Percentiles rank a stretch among this genome's conserved stretches.
phyloP scores from a whole-genome alignment of 2,888 invertebrate species.

The Amiota communis region DNA sequence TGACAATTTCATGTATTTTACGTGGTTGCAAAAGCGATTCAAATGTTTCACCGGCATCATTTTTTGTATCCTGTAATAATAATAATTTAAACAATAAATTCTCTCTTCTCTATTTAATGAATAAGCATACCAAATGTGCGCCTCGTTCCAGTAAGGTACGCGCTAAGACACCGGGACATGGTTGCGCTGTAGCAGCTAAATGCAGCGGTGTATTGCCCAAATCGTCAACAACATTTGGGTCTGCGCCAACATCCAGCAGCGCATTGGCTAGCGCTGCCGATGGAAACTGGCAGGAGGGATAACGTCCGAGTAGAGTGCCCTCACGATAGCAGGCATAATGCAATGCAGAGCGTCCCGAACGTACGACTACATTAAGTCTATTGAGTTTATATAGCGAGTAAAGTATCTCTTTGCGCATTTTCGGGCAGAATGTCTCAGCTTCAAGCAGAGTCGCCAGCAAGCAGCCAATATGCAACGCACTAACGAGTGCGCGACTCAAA shows the following conservation, averaged over 20 bases:
- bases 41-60: slow-evolving; percentile 84
- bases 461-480: slow-evolving; percentile 88
- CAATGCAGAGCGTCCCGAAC: slow-evolving; percentile 81
- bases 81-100: neutral
- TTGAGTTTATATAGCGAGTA: slow-evolving; percentile 85
- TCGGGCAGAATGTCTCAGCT: slow-evolving; percentile 75
- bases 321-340: slow-evolving; percentile 91
- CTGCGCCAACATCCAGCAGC: slow-evolving; percentile 86
- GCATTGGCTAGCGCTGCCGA: slow-evolving; percentile 81
- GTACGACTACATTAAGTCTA: slow-evolving; percentile 78
- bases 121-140: slow-evolving; percentile 76
- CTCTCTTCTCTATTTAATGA: neutral
- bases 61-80: slow-evolving; percentile 76
- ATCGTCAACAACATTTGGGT: slow-evolving; percentile 85
- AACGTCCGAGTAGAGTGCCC: slow-evolving; percentile 79
- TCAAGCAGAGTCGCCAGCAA: slow-evolving; percentile 81
- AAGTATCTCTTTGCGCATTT: slow-evolving; percentile 78
- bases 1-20: slow-evolving; percentile 79
- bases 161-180: slow-evolving; percentile 82
- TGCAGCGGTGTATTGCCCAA: slow-evolving; percentile 92
- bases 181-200: slow-evolving; percentile 83
- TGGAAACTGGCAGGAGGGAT: slow-evolving; percentile 82
- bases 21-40: slow-evolving; percentile 80
- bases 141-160: slow-evolving; percentile 84
- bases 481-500: slow-evolving; percentile 87